These are phyloP conservation scores for Drosophila nigricruria DNA, from an alignment of 2,888 invertebrate genomes.

Conservation along the genomic window DNA sequence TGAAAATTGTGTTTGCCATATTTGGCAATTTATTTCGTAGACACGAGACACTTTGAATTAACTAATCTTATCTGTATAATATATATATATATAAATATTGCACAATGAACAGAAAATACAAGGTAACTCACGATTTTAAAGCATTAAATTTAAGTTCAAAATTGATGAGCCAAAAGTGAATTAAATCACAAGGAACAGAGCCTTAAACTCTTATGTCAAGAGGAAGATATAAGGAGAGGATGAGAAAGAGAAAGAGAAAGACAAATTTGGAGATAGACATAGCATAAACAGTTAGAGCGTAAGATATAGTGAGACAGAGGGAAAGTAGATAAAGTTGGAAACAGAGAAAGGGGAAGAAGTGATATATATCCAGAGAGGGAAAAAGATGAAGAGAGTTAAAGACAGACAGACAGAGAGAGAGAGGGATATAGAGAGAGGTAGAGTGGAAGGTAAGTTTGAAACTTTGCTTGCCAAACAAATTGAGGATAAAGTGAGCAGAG, in stretches of 20 bases:
- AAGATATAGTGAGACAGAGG: background rate
- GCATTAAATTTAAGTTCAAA: background rate
- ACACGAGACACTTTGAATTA: slow-evolving; percentile 21
- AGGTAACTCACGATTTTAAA: background rate
- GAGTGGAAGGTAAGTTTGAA: slow-evolving; percentile 2
- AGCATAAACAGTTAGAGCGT: background rate
- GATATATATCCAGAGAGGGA: background rate
- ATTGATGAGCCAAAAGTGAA: slow-evolving; percentile 13
- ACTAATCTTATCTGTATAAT: slow-evolving; percentile 36
- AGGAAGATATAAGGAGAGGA: background rate
- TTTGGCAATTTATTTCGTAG: slow-evolving; percentile 20
- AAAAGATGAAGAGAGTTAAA: background rate
- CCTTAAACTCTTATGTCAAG: background rate
- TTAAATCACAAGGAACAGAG: background rate
- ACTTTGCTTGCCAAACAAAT: slow-evolving; percentile 13
- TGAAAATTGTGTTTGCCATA: slow-evolving; percentile 28
- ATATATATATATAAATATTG: background rate
- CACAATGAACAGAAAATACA: background rate
- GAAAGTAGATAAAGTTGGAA: background rate
- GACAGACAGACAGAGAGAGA: background rate
- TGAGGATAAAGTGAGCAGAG: slow-evolving; percentile 21
- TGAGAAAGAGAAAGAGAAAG: background rate
- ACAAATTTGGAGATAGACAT: no score
- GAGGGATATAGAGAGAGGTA: background rate
- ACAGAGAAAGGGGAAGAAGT: background rate